Base-by-base conservation (phyloP, 2,888 invertebrate species). In the Dilophus febrilis region DNA sequence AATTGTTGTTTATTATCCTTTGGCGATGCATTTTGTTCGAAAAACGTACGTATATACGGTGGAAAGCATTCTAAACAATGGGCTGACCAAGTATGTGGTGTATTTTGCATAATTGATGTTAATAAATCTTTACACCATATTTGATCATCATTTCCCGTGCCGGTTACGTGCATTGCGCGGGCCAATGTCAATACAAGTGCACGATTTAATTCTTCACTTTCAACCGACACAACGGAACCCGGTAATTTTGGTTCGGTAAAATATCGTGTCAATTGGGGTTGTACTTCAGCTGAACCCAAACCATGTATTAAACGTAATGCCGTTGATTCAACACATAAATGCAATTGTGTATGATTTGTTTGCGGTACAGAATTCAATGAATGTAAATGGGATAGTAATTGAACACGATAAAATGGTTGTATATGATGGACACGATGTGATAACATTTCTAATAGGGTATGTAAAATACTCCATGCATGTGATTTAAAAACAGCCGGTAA, bases 391-490 rank as follows among this genome's bases (percentile, higher is more conserved):
- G 88, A 86, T 7, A 95, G 65, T 35, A 95, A 66, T 51, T 94
- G 92, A 10, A 94, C 86, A 39, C 92, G 70, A 61, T 94, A 95
- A 63, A 92, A 91, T 0, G 92, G 90, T 53, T 91, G 92, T 48
- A 94, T 91, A 59, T 95, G 94, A 59, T 94, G 92, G 62, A 95
- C 78, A 35, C 95, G 72, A 58, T 92, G 92, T 44, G 88, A 90
- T 59, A 94, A 92, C 92, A 95, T 94, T 61, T 95, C 94, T 53
- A 95, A 60, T 29, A 95, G 64, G 1, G 91, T 92, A 57, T 94
- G 91, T n/a, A 95, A 67, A 40, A 90, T 92, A 17, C 88, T 88
- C 91, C 91, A 91, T 1, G 90, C 88, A 51, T 91, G 87, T 12
- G 82, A 81, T 58, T 88, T 88, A 56, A 88, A 87, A 30, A 91